These are phyloP conservation scores for Dinocampus coccinellae DNA, from an alignment of 2,888 invertebrate species.

Conservation along the genomic window DNA sequence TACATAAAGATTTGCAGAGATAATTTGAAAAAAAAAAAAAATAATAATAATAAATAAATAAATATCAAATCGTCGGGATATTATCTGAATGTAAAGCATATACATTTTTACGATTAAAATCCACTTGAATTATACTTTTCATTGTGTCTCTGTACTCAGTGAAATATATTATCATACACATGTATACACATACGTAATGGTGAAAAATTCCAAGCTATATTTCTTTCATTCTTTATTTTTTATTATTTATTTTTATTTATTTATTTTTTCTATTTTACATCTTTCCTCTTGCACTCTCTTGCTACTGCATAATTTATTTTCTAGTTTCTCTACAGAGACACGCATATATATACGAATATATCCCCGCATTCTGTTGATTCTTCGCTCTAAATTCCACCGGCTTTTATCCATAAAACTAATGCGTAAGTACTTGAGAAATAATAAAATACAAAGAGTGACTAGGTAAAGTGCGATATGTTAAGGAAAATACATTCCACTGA, in stretches of 20 bases:
- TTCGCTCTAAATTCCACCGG: neutral
- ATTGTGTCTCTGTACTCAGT: neutral
- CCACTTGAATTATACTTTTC: neutral
- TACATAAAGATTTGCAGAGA: neutral
- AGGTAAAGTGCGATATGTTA: neutral
- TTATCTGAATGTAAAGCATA: neutral
- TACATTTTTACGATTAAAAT: neutral
- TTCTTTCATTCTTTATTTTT: neutral
- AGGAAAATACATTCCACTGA: neutral
- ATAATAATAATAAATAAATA: too few relatives aligned
- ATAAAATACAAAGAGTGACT: neutral
- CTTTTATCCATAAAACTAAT: neutral
- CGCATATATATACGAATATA: neutral
- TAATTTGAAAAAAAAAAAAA: neutral
- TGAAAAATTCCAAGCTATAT: neutral
- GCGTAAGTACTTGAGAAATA: neutral
- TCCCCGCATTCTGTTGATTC: neutral
- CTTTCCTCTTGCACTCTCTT: neutral
- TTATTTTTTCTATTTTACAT: neutral
- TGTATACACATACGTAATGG: neutral
- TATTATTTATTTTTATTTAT: too few relatives aligned
- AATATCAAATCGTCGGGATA: neutral
- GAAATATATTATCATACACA: neutral
- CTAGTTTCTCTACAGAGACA: neutral
- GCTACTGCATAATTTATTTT: neutral